phyloP scores from a whole-genome alignment of 2,113 vertebrate genomes.

The Oenanthe melanoleuca region DNA sequence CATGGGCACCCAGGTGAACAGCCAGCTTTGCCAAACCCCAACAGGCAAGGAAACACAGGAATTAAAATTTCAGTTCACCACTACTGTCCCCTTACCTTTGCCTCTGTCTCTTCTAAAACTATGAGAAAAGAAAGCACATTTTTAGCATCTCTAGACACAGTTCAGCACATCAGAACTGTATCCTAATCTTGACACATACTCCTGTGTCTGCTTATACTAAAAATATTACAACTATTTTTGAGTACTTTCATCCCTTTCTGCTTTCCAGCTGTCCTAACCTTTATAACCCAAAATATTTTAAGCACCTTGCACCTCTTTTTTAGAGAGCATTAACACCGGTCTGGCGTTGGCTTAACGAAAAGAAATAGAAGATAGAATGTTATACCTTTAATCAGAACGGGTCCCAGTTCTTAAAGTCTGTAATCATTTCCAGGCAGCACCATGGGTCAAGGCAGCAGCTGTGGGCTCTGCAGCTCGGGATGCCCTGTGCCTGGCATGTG shows the following conservation, averaged over 20 bases:
- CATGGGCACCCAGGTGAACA: neutral
- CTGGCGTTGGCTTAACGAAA: neutral
- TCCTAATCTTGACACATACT: constrained; percentile 52
- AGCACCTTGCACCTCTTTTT: neutral
- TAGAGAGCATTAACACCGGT: neutral
- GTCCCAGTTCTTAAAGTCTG: constrained; percentile 48
- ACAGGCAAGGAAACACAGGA: neutral
- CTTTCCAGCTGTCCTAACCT: constrained; percentile 26
- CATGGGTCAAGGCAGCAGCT: neutral
- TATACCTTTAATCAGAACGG: constrained; percentile 39
- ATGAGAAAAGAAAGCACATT: constrained; percentile 61
- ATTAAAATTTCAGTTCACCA: constrained; percentile 29
- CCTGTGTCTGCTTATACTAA: constrained; percentile 58
- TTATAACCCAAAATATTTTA: constrained; percentile 35
- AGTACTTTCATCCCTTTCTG: constrained; percentile 57
- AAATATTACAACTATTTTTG: constrained; percentile 74
- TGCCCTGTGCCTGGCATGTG: neutral
- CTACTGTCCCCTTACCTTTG: constrained; percentile 28
- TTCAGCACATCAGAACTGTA: constrained; percentile 43
- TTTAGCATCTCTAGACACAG: constrained; percentile 66
- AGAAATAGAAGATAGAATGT: constrained; percentile 27
- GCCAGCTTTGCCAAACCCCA: neutral
- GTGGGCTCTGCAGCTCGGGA: neutral
- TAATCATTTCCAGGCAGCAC: constrained; percentile 50
- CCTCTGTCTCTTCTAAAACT: constrained; percentile 33